Evolutionary conservation across 2,888 invertebrate genomes (phyloP).

Genomic region (Lochmaea capreae): DNA sequence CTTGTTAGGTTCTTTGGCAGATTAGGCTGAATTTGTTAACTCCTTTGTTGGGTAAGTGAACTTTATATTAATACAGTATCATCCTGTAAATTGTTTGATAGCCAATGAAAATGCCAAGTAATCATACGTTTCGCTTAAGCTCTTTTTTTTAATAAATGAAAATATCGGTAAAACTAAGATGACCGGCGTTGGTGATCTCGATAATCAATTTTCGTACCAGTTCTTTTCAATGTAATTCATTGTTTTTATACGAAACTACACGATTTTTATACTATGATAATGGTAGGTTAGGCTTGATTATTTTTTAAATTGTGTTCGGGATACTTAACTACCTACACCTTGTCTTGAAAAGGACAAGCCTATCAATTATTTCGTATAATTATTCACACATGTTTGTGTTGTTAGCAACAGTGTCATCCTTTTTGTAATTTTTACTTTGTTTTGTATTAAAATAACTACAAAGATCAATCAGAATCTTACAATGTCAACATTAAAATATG

Average conservation of each 20-base stretch:
- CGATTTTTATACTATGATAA: too few species aligned
- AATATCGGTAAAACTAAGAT: background rate
- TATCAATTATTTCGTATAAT: background rate
- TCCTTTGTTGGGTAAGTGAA: background rate
- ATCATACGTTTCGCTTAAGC: background rate
- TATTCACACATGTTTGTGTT: background rate
- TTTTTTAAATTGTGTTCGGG: background rate
- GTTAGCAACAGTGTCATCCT: too few species aligned
- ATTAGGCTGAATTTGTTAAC: background rate
- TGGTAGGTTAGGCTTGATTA: background rate
- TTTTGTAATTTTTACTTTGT: too few species aligned
- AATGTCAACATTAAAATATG: too few species aligned
- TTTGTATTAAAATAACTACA: too few species aligned
- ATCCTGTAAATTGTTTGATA: background rate
- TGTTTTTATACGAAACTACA: too few species aligned
- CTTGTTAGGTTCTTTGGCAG: slow-evolving; percentile 11
- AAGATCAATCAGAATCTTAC: too few species aligned
- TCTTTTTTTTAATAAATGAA: background rate
- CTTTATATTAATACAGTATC: background rate
- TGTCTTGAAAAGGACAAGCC: background rate
- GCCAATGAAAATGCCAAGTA: background rate
- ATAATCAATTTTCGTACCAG: background rate
- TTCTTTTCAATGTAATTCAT: background rate
- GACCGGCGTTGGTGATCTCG: background rate
- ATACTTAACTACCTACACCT: background rate